Evolutionary conservation across 2,113 vertebrate species (phyloP).

Genomic region (Stercorarius parasiticus): DNA sequence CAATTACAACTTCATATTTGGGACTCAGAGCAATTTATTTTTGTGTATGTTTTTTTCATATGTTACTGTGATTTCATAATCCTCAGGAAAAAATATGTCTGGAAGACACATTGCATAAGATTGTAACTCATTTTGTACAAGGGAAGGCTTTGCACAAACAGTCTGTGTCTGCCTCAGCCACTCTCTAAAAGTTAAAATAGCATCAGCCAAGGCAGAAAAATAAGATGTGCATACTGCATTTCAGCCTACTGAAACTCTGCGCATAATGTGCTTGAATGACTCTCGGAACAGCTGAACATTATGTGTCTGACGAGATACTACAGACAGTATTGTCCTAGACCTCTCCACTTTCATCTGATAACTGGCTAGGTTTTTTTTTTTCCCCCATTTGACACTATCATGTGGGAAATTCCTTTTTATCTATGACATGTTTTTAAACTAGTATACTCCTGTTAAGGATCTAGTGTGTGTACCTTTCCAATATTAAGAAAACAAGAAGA

Average conservation of each 20-base stretch:
- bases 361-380: neutral
- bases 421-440: neutral
- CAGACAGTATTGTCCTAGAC: neutral
- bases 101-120: neutral
- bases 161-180: neutral
- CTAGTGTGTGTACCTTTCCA: constrained; percentile 1
- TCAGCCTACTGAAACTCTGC: neutral
- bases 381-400: neutral
- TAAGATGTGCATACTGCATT: neutral
- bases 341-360: neutral
- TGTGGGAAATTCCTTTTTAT: constrained; percentile 23
- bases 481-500: constrained; percentile 64
- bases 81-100: neutral
- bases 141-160: neutral
- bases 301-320: neutral
- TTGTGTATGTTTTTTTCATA: neutral
- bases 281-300: neutral
- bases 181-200: neutral
- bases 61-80: neutral
- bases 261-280: neutral
- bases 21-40: neutral
- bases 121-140: neutral
- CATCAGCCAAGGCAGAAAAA: neutral
- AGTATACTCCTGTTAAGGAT: neutral
- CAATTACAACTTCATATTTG: neutral